Evolutionary conservation across 2,113 vertebrate genomes (phyloP).

Genomic region (Opisthocomus hoazin): DNA sequence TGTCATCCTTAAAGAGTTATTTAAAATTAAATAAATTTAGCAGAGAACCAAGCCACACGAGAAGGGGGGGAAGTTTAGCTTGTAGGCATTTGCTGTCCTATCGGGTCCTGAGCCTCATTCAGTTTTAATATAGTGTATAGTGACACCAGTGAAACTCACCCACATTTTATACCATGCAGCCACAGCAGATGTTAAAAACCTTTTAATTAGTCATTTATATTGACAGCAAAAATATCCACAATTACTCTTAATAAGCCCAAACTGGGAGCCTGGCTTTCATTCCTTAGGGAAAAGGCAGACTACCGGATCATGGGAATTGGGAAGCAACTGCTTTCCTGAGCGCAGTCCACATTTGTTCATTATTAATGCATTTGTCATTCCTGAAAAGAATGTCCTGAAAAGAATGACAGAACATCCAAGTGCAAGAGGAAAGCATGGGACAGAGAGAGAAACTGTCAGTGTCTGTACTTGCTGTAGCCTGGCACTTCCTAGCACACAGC

Average conservation of each 20-base stretch:
- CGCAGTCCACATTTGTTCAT: background rate
- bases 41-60: background rate
- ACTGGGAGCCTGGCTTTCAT: background rate
- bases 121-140: background rate
- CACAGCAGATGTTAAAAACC: background rate
- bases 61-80: background rate
- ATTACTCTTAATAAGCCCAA: background rate
- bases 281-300: background rate
- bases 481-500: background rate
- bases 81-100: background rate
- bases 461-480: background rate
- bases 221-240: background rate
- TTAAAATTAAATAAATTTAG: constrained; percentile 16
- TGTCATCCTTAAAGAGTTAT: background rate
- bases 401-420: background rate
- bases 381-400: background rate
- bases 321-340: background rate
- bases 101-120: background rate
- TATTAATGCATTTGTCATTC: background rate
- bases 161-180: background rate
- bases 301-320: background rate
- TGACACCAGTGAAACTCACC: background rate
- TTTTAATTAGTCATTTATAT: background rate
- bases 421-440: background rate
- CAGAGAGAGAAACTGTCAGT: background rate